Evolutionary conservation across 1,140 invertebrate genomes (phyloP), one percentile per base, ranked within the genome.

Genomic region (Protaetia brevitarsis): DNA sequence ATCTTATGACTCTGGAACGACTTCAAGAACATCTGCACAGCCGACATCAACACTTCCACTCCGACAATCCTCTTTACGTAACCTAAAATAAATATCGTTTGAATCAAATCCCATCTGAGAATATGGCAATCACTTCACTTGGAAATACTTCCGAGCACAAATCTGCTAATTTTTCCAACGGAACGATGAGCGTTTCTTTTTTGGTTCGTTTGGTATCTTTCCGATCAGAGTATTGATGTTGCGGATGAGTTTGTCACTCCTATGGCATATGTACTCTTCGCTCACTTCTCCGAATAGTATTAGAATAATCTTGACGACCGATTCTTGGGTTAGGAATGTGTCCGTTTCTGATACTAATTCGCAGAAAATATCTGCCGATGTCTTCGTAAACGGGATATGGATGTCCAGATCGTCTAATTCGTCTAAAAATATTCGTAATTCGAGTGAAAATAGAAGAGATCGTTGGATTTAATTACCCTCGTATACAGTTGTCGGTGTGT

Each of bases 331-430:
- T 7, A 77, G 30, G 59, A 69, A 68, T 5, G 73, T 74, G 62
- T 72, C 68, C 3, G 69, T 72, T 57, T 77, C 76, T 8, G 71
- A 66, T 26, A 78, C 56, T 21, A 77, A 61, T 65, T 78, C 77
- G 60, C 74, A 77, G 27, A 74, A 36, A 51, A 78, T 72, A 61
- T 77, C 77, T 2, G 73, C 23, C 1, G 77, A 29, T 0, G 70
- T 66, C 69, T 76, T 77, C 3, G 73, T 73, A 26, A 77, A 66
- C 16, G 77, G 77, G 21, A 78, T 68, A 64, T 72, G 73, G 6
- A 68, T 64, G 30, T 76, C 75, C 61, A 77, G 74, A 28, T 78
- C 76, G 34, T 78, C 77, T 8, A 76, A 66, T 70, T 78, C 77
- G 68, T 78, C 77, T 78, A 59, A 28, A 71, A 74, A 59, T n/a